Evolutionary conservation across 2,888 invertebrate species (phyloP).

Genomic region (Cantharis rustica): DNA sequence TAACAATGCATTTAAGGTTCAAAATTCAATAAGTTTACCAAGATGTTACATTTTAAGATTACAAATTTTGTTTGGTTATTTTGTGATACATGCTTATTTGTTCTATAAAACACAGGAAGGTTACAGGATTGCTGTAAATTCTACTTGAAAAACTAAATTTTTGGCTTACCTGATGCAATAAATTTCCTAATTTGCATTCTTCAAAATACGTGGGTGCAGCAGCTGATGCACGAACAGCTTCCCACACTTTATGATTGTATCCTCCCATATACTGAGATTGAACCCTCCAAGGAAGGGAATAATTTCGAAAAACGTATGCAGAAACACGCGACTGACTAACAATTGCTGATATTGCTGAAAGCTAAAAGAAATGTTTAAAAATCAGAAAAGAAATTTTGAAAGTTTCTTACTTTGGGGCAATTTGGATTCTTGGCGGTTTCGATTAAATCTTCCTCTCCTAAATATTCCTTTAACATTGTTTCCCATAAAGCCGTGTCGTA

Average conservation of each 20-base stretch:
- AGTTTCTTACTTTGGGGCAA: slow-evolving; percentile 60
- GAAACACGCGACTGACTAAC: slow-evolving; percentile 74
- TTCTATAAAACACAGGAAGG: background rate
- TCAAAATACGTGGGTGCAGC: slow-evolving; percentile 93
- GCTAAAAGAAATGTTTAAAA: slow-evolving; percentile 54
- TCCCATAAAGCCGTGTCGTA: slow-evolving; percentile 89
- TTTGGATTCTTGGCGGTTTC: slow-evolving; percentile 60
- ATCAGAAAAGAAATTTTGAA: background rate
- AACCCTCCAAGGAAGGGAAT: slow-evolving; percentile 71
- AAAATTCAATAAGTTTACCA: background rate
- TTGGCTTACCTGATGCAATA: slow-evolving; percentile 66
- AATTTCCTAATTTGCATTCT: slow-evolving; percentile 73
- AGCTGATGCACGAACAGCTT: slow-evolving; percentile 85
- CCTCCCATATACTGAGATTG: slow-evolving; percentile 75
- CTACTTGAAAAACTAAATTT: background rate
- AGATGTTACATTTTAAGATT: background rate
- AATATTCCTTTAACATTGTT: slow-evolving; percentile 68
- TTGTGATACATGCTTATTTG: background rate
- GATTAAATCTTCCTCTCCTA: slow-evolving; percentile 67
- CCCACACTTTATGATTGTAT: slow-evolving; percentile 74
- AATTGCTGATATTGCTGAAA: slow-evolving; percentile 79
- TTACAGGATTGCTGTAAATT: background rate
- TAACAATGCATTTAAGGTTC: background rate
- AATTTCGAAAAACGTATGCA: slow-evolving; percentile 86
- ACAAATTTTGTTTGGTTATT: background rate